A percentile compares a stretch with the other conserved stretches of the same genome.
These are phyloP conservation scores for Phthorimaea operculella DNA, from an alignment of 1,140 invertebrate species.

Conservation along the genomic window DNA sequence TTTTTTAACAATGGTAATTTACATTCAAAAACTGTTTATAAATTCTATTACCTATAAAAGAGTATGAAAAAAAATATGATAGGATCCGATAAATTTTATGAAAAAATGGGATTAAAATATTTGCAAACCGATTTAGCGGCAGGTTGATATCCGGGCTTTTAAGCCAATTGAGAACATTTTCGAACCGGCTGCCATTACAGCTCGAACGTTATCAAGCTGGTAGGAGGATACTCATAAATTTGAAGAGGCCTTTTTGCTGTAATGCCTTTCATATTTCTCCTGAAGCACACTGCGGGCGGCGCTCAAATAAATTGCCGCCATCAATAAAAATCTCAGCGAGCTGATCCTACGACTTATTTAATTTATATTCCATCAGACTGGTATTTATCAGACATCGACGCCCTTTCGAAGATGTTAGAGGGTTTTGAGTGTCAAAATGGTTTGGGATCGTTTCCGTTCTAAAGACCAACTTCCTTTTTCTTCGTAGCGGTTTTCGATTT, in stretches of 20 bases:
- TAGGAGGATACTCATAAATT: constrained; percentile 58
- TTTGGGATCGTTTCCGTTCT: neutral
- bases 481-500: neutral
- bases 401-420: constrained; percentile 24
- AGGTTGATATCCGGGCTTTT: constrained; percentile 41
- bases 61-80: neutral
- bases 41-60: too few species aligned
- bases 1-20: too few species aligned
- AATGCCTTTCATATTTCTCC: constrained; percentile 64
- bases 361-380: constrained; percentile 54
- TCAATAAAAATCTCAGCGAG: constrained; percentile 58
- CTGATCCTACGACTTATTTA: constrained; percentile 58
- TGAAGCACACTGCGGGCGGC: constrained; percentile 55
- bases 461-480: too few species aligned
- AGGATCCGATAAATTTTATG: neutral
- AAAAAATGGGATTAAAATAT: constrained; percentile 15
- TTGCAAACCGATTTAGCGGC: constrained; percentile 12
- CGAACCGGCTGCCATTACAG: constrained; percentile 41
- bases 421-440: constrained; percentile 17
- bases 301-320: constrained; percentile 61
- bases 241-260: constrained; percentile 56
- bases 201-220: constrained; percentile 53
- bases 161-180: constrained; percentile 43
- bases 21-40: too few species aligned
- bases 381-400: constrained; percentile 46